Evolutionary conservation across 2,797 vertebrate genomes (phyloP), one percentile per base, ranked within the genome.

Genomic region (Podarcis siculus): DNA sequence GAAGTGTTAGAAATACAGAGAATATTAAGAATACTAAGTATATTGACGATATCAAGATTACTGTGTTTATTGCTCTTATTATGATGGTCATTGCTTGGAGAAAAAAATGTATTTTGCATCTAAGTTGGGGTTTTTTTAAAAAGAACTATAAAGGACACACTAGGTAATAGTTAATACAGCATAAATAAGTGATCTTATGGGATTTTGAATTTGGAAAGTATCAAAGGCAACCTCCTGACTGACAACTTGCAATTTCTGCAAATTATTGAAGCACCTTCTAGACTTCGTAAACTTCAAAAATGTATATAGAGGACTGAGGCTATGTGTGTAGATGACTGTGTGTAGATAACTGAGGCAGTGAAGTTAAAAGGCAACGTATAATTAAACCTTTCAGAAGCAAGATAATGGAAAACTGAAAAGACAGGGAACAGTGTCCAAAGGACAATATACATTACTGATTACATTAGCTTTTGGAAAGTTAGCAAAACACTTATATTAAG

Each of bases 351-450:
- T 72, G n/a, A 30, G n/a, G 45, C 17, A 35, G n/a, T 12, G 8
- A 37, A 76, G 27, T 37, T 45, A 77, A 77, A 78, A 45, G 64
- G 61, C 58, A 21, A 61, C 17, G 15, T 42, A 67, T 76, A 75
- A 61, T 76, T 76, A 39, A 76, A 76, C 61, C 39, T 49, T 86
- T 32, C 19, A 86, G 84, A 79, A 67, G 69, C 61, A 76, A n/a
- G 58, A n/a, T 37, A 64, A 77, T 67, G 5, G 58, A 23, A 67
- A 86, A 45, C 5, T 32, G 84, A 77, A 55, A 42, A n/a, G 37
- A 85, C 66, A 32, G 17, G 8, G 39, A 42, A 64, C 2, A 10
- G 19, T 45, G 37, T 32, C 58, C 83, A 76, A n/a, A 55, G 69
- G 69, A 35, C 25, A 17, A 23, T 13, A 9, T 37, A 75, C 4